Conservation (phyloP, 2,113 vertebrate species). For the Pyrgilauda ruficollis region DNA sequence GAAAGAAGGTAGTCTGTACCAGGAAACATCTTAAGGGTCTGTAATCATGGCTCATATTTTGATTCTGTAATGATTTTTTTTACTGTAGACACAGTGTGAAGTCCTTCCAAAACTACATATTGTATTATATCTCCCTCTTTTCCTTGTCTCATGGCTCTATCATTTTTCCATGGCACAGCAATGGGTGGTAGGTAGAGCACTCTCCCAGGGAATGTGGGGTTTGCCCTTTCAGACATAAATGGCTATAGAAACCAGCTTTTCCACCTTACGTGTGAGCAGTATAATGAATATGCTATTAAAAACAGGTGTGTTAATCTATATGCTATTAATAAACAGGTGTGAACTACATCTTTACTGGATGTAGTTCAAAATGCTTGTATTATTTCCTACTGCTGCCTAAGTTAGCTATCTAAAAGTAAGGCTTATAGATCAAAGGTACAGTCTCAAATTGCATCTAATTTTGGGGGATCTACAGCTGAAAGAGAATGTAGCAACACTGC, state of each 20-base stretch:
- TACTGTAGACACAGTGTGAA: neutral
- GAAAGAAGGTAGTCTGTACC: neutral
- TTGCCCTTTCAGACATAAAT: neutral
- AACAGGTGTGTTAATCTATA: neutral
- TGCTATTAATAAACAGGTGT: neutral
- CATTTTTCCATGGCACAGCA: neutral
- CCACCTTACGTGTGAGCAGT: neutral
- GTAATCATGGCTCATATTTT: neutral
- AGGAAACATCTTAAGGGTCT: neutral
- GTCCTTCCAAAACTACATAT: neutral
- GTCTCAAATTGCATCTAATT: slow-evolving; percentile 32
- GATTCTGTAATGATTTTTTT: neutral
- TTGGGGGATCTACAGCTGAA: slow-evolving; percentile 15
- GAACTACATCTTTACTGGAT: neutral
- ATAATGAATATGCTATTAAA: neutral
- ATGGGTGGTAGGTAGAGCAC: neutral
- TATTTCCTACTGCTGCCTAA: neutral
- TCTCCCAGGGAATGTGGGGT: neutral
- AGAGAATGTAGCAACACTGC: neutral
- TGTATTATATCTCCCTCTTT: neutral
- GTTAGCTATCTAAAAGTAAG: neutral
- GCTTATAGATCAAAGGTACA: neutral
- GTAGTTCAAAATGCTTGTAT: neutral
- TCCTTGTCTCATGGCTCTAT: neutral
- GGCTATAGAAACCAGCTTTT: neutral